Evolutionary conservation across 2,113 vertebrate species (phyloP).

Genomic region (Macaca fascicularis): T2T-MFA8v1.1 NC_088377.1:101553501-101554000

Average conservation of each 20-base stretch:
- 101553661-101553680: background rate
- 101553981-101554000: slow-evolving; percentile 61
- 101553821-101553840: slow-evolving; percentile 98
- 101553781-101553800: slow-evolving; percentile 98
- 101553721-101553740: background rate
- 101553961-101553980: background rate
- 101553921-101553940: background rate
- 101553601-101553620: background rate
- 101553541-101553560: background rate
- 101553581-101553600: fast-evolving
- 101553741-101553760: slow-evolving; percentile 92
- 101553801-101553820: slow-evolving; percentile 99
- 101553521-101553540: background rate
- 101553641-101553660: background rate
- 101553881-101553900: slow-evolving; percentile 85
- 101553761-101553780: slow-evolving; percentile 97
- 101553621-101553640: background rate
- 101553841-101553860: slow-evolving; percentile 98
- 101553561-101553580: background rate
- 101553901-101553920: slow-evolving; percentile 50
- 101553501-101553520: background rate
- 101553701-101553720: background rate
- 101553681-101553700: background rate
- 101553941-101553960: slow-evolving; percentile 23
- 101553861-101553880: slow-evolving; percentile 98